phyloP scores from a whole-genome alignment of 2,888 invertebrate species.

The Hipparchia semele region DNA sequence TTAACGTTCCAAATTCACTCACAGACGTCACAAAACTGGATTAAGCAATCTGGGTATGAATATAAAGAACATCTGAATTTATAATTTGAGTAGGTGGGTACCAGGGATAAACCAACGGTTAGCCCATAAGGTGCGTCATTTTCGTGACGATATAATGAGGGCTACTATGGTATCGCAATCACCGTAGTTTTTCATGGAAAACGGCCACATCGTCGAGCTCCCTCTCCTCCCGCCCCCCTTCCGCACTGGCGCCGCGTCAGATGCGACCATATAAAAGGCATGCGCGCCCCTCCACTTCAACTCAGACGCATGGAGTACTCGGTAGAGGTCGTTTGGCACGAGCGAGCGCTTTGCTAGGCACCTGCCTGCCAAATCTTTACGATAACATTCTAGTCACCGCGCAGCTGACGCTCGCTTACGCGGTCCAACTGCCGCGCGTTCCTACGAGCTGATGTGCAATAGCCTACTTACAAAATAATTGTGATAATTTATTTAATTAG shows the following conservation, averaged over 20 bases:
- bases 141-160: slow-evolving; percentile 60
- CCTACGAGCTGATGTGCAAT: slow-evolving; percentile 83
- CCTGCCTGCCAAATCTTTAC: slow-evolving; percentile 81
- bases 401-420: slow-evolving; percentile 77
- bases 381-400: slow-evolving; percentile 81
- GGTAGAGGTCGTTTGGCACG: slow-evolving; percentile 85
- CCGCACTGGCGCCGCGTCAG: slow-evolving; percentile 67
- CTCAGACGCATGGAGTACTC: slow-evolving; percentile 84
- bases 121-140: slow-evolving; percentile 69
- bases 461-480: slow-evolving; percentile 76
- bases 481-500: slow-evolving; percentile 82
- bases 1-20: slow-evolving; percentile 49
- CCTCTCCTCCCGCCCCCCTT: slow-evolving; percentile 43
- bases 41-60: slow-evolving; percentile 40
- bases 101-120: slow-evolving; percentile 67
- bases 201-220: slow-evolving; percentile 68
- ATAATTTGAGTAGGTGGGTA: slow-evolving; percentile 45
- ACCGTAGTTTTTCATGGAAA: slow-evolving; percentile 79
- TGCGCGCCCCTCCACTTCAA: slow-evolving; percentile 76
- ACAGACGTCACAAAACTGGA: slow-evolving; percentile 52
- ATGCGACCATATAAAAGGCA: slow-evolving; percentile 74
- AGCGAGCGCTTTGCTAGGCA: slow-evolving; percentile 84
- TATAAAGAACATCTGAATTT: slow-evolving; percentile 43
- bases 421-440: slow-evolving; percentile 75
- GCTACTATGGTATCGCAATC: slow-evolving; percentile 62